A percentile compares a stretch with the other conserved stretches of the same genome.
Evolutionary conservation across 2,113 vertebrate species (phyloP).

Genomic region (Panthera tigris): DNA sequence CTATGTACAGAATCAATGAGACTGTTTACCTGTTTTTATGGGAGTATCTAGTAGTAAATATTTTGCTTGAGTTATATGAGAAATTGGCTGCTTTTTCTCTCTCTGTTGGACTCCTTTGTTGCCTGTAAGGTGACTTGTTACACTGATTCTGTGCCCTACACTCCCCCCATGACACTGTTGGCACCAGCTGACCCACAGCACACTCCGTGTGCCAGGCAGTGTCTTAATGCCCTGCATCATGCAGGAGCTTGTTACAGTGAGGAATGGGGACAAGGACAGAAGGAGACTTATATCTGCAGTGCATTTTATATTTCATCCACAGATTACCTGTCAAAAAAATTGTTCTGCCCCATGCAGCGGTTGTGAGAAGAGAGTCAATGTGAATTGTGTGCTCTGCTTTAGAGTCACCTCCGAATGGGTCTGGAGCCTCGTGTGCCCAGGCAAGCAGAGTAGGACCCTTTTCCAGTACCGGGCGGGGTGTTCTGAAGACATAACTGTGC

Average conservation of each 20-base stretch:
- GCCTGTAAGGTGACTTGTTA: neutral
- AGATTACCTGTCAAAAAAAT: neutral
- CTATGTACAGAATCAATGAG: neutral
- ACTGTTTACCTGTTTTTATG: neutral
- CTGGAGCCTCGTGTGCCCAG: neutral
- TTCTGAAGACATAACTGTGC: rapidly evolving
- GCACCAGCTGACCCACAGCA: neutral
- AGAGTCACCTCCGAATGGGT: neutral
- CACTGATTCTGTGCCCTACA: neutral
- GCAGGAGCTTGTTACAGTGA: neutral
- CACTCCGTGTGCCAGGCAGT: neutral
- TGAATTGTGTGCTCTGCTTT: neutral
- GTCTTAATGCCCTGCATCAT: neutral
- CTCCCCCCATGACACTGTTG: neutral
- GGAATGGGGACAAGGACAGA: too few relatives aligned
- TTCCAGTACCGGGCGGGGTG: rapidly evolving
- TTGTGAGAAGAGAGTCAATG: neutral
- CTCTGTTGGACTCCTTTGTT: neutral
- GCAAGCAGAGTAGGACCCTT: neutral
- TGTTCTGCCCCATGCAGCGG: neutral
- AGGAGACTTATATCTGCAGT: neutral
- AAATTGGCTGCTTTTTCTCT: neutral
- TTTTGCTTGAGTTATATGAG: neutral
- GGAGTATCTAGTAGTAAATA: neutral
- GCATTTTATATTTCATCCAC: neutral